A percentile compares a stretch with the other conserved stretches of the same genome.
These are phyloP conservation scores for Catharus ustulatus DNA, from an alignment of 2,797 vertebrate genomes.

Conservation along the genomic window DNA sequence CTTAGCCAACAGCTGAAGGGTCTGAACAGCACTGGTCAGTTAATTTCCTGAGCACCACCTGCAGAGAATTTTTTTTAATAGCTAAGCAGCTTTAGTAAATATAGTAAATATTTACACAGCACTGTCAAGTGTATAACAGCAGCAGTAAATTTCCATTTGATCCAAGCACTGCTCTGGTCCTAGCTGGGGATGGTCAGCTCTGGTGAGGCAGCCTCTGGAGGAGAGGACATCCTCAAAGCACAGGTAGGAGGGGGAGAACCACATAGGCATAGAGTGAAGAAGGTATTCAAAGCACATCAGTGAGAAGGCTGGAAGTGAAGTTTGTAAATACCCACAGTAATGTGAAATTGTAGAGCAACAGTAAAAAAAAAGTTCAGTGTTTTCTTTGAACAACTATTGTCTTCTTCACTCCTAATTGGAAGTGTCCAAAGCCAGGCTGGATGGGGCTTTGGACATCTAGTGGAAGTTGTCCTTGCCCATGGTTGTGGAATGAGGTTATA, in stretches of 20 bases:
- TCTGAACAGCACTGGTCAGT: background rate
- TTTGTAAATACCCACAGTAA: background rate
- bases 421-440: background rate
- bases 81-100: background rate
- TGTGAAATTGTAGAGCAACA: background rate
- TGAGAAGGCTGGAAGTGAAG: background rate
- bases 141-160: background rate
- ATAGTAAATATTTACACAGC: background rate
- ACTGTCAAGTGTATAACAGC: background rate
- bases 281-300: background rate
- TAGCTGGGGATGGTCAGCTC: background rate
- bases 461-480: background rate
- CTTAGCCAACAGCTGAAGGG: background rate
- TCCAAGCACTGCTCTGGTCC: accelerated
- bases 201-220: background rate
- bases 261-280: accelerated
- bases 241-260: background rate
- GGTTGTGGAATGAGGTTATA: background rate
- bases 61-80: background rate
- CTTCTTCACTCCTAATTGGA: background rate
- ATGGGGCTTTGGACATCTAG: background rate
- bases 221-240: background rate
- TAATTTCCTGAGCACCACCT: background rate
- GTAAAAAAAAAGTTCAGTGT: background rate
- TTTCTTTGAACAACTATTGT: background rate